phyloP scores from a whole-genome alignment of 2,113 vertebrate genomes.

The Mobula hypostoma region DNA sequence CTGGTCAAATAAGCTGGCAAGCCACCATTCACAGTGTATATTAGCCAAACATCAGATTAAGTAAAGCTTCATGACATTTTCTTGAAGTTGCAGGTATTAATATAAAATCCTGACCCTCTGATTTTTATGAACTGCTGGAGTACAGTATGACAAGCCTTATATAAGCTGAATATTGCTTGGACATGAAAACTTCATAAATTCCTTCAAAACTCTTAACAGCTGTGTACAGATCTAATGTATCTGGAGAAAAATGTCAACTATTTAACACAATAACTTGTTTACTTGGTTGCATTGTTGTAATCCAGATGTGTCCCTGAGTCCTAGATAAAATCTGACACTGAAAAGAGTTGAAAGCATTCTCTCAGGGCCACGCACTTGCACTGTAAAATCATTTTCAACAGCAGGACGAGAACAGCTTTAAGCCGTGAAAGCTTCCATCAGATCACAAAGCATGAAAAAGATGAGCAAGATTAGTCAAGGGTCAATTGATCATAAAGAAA shows the following conservation, averaged over 20 bases:
- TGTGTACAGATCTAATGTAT: background rate
- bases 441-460: too few species aligned
- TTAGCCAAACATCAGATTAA: background rate
- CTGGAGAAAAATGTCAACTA: conserved; percentile 26
- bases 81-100: background rate
- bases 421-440: background rate
- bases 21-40: background rate
- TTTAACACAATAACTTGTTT: background rate
- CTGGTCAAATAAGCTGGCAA: background rate
- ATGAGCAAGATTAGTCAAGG: too few species aligned
- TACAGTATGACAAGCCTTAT: background rate
- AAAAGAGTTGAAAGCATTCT: background rate
- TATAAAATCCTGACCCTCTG: background rate
- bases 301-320: background rate
- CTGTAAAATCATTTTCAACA: background rate
- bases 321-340: background rate
- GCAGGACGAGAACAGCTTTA: background rate
- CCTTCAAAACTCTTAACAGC: background rate
- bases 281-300: conserved; percentile 6
- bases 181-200: background rate
- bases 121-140: background rate
- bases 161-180: background rate
- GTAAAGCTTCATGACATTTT: background rate
- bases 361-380: background rate
- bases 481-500: too few species aligned